Conservation (phyloP, 2,888 invertebrate genomes). For the Oscheius sp. region DNA sequence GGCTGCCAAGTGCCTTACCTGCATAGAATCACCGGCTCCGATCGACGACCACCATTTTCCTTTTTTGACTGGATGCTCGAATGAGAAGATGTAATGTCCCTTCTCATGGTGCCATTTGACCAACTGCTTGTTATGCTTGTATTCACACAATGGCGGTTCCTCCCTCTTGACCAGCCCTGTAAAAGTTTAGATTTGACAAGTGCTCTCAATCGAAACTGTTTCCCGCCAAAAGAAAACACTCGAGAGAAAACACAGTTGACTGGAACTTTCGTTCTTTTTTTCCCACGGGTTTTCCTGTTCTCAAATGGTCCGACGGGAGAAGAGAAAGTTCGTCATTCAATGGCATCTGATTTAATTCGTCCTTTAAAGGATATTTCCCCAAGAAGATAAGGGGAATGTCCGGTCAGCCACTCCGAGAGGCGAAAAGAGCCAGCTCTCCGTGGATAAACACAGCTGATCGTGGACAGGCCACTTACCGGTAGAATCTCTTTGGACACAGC, state of each 20-base stretch:
- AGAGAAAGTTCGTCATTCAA: no score
- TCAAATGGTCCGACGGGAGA: neutral
- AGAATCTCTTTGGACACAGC: slow-evolving; percentile 31
- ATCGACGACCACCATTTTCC: slow-evolving; percentile 60
- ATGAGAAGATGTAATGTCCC: slow-evolving; percentile 38
- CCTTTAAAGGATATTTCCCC: neutral
- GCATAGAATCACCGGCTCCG: slow-evolving; percentile 57
- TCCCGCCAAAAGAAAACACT: slow-evolving; percentile 30
- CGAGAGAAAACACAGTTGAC: slow-evolving; percentile 8
- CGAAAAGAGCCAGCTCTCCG: neutral
- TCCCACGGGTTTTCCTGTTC: neutral
- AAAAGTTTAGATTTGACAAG: neutral
- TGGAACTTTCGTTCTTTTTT: neutral
- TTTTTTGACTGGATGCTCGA: slow-evolving; percentile 52
- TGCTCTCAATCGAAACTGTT: neutral
- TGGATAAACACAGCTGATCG: slow-evolving; percentile 17
- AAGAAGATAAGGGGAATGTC: no score
- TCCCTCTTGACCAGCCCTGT: slow-evolving; percentile 30
- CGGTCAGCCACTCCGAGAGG: slow-evolving; percentile 23
- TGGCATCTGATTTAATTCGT: no score
- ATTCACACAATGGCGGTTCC: slow-evolving; percentile 33
- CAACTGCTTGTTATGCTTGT: slow-evolving; percentile 15
- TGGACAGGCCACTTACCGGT: slow-evolving; percentile 3
- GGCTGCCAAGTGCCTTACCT: slow-evolving; percentile 29
- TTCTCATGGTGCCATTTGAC: slow-evolving; percentile 25